Conservation (phyloP, 1,140 invertebrate genomes). For the Diuraphis noxia region DNA sequence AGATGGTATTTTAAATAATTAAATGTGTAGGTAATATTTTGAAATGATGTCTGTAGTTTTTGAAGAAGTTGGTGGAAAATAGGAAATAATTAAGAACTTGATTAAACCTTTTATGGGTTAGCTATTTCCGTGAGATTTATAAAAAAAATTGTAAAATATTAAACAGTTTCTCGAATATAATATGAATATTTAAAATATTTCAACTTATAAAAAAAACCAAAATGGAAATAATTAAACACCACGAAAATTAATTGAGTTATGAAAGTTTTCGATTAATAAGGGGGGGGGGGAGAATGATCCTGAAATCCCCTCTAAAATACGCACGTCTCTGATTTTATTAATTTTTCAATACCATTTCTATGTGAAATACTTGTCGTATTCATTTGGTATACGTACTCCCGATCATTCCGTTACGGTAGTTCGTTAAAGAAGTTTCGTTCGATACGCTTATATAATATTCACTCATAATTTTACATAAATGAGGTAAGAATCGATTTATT, state of each 20-base stretch:
- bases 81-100: background rate
- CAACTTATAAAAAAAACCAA: background rate
- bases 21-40: background rate
- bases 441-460: background rate
- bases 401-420: background rate
- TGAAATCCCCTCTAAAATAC: background rate
- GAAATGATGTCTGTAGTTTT: background rate
- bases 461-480: background rate
- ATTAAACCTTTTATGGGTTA: background rate
- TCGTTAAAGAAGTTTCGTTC: background rate
- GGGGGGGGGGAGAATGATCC: background rate
- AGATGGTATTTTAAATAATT: background rate
- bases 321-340: background rate
- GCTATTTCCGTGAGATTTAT: background rate
- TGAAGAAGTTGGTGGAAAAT: background rate
- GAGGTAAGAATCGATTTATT: background rate
- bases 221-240: background rate
- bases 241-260: background rate
- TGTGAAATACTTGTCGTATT: background rate
- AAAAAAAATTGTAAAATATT: background rate
- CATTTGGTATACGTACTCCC: background rate
- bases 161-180: background rate
- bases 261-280: background rate
- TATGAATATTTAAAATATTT: background rate
- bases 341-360: background rate